Conservation (phyloP, 2,113 vertebrate species). For the Bufo bufo region DNA sequence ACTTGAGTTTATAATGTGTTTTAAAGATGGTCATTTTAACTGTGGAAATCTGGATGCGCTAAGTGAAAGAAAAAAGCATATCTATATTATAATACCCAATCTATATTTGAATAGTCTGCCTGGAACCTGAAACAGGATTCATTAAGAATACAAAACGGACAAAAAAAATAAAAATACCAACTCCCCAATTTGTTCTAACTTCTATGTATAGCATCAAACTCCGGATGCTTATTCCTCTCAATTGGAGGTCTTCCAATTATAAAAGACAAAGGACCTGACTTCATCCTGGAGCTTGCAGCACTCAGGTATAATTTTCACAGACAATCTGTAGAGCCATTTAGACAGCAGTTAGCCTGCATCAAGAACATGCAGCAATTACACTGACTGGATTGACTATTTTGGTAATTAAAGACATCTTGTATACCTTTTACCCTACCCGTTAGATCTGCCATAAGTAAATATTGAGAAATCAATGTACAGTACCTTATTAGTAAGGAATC, state of each 20-base stretch:
- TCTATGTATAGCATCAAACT: slow-evolving; percentile 41
- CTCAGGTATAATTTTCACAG: slow-evolving; percentile 47
- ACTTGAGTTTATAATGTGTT: slow-evolving; percentile 5
- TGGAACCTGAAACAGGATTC: slow-evolving; percentile 37
- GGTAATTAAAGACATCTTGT: neutral
- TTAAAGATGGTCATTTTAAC: slow-evolving; percentile 15
- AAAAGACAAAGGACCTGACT: slow-evolving; percentile 46
- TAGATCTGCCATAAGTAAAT: neutral
- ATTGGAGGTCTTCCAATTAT: slow-evolving; percentile 41
- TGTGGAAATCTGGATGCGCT: neutral
- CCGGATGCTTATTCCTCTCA: slow-evolving; percentile 44
- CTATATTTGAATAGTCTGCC: slow-evolving; percentile 43
- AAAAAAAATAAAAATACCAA: slow-evolving; percentile 28
- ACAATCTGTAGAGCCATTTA: slow-evolving; percentile 21
- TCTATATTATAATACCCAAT: slow-evolving; percentile 18
- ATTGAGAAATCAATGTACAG: neutral
- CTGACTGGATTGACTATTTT: neutral
- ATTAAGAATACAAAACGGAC: slow-evolving; percentile 26
- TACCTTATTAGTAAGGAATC: neutral
- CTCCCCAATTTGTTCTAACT: slow-evolving; percentile 45
- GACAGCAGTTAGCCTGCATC: slow-evolving; percentile 12
- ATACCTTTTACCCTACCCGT: neutral
- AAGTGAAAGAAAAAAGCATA: slow-evolving; percentile 8
- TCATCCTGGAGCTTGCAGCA: slow-evolving; percentile 21
- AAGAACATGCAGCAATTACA: neutral